phyloP scores from a whole-genome alignment of 1,140 invertebrate genomes.

The Bombyx mandarina region DNA sequence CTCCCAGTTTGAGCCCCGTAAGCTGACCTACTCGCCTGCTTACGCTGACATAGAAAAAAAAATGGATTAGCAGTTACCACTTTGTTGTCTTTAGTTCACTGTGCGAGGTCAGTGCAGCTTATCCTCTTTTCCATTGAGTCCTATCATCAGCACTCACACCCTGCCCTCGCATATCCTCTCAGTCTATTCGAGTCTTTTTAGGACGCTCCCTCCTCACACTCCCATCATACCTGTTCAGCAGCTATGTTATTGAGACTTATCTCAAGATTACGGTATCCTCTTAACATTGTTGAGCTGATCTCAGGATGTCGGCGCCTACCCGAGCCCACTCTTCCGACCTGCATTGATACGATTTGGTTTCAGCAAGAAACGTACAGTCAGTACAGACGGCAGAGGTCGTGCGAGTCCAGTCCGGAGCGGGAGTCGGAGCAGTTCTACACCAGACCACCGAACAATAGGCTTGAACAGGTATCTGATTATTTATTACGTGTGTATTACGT shows the following conservation, averaged over 20 bases:
- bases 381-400: conserved; percentile 40
- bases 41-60: too few relatives aligned
- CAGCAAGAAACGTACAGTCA: conserved; percentile 42
- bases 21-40: too few relatives aligned
- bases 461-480: neutral
- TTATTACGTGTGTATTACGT: neutral
- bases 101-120: too few relatives aligned
- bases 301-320: neutral
- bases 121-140: too few relatives aligned
- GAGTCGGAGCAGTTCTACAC: conserved; percentile 32
- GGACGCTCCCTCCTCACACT: too few relatives aligned
- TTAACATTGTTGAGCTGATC: neutral
- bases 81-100: too few relatives aligned
- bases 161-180: too few relatives aligned
- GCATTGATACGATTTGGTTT: neutral
- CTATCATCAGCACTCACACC: too few relatives aligned
- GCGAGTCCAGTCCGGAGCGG: conserved; percentile 51
- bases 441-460: conserved; percentile 6
- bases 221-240: neutral
- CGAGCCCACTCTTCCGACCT: neutral
- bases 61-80: too few relatives aligned
- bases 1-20: too few relatives aligned
- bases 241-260: neutral
- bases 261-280: neutral
- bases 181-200: too few relatives aligned